Evolutionary conservation across 2,888 invertebrate species (phyloP), one percentile per base, ranked within the genome.

Genomic region (Germaria angustata): DNA sequence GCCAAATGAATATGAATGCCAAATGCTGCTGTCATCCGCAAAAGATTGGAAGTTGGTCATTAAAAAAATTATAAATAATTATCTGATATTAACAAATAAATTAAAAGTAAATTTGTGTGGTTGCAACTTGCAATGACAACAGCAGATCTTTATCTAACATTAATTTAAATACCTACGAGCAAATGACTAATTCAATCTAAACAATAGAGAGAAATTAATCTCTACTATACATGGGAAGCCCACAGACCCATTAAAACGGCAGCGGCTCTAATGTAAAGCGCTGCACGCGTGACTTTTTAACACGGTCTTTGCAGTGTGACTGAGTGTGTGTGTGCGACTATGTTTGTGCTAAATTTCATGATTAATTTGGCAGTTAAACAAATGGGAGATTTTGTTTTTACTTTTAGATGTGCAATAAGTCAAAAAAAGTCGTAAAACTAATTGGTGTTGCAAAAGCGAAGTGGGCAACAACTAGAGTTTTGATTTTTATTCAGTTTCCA

Each of bases 141-240:
- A n/a, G n/a, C n/a, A n/a, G n/a, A n/a, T n/a, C n/a, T n/a, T n/a
- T n/a, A n/a, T n/a, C n/a, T n/a, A 34, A 51, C 36, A 61, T 36
- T 13, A 57, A 34, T 55, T 34, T 53, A 61, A n/a, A 41, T 32
- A 41, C n/a, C n/a, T n/a, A n/a, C n/a, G n/a, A n/a, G n/a, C n/a
- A n/a, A 8, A 17, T 32, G 28, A 17, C 15, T 15, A 46, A 13
- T 13, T 15, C 46, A 63, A 17, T 46, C 46, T 65, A 32, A 51
- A 36, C 39, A 36, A 63, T 22, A 51, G 53, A 73, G n/a, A 73
- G 63, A 63, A 51, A 63, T 41, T 61, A 59, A 63, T 53, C 39
- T 6, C n/a, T 39, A 41, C 53, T 68, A 28, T 34, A 28, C 32
- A 39, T 28, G 22, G 51, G 46, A 65, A 65, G 22, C 15, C n/a